phyloP scores from a whole-genome alignment of 2,888 invertebrate species.

The Luffia ferchaultella region DNA sequence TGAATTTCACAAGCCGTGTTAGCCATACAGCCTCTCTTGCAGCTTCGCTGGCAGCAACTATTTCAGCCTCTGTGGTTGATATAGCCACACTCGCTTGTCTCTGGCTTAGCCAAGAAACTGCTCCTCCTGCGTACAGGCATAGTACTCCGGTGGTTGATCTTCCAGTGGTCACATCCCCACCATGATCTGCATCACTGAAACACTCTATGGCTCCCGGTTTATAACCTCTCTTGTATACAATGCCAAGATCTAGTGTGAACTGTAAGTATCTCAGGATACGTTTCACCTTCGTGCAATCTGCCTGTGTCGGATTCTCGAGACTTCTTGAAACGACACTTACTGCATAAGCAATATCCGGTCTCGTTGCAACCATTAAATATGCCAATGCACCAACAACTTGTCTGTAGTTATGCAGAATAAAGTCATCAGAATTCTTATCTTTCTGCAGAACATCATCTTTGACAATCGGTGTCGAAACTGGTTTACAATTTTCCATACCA shows the following conservation, averaged over 20 bases:
- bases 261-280: background rate
- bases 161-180: background rate
- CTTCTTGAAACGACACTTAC: background rate
- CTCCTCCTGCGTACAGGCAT: background rate
- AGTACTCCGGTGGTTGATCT: slow-evolving; percentile 1
- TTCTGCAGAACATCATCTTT: background rate
- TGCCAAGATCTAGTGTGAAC: background rate
- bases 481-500: background rate
- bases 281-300: background rate
- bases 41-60: slow-evolving; percentile 3
- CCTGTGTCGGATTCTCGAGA: background rate
- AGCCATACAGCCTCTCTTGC: slow-evolving; percentile 1
- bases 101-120: background rate
- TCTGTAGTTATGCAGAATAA: slow-evolving; percentile 1
- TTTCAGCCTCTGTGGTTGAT: slow-evolving; percentile 1
- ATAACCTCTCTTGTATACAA: background rate
- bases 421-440: background rate
- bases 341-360: slow-evolving; percentile 1
- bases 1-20: background rate
- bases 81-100: background rate
- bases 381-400: slow-evolving; percentile 1
- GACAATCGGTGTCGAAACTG: background rate
- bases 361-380: background rate
- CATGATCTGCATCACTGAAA: slow-evolving; percentile 3
- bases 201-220: background rate